These are phyloP conservation scores for Brevimyrus niger DNA, from an alignment of 2,113 vertebrate species.

Conservation along the genomic window DNA sequence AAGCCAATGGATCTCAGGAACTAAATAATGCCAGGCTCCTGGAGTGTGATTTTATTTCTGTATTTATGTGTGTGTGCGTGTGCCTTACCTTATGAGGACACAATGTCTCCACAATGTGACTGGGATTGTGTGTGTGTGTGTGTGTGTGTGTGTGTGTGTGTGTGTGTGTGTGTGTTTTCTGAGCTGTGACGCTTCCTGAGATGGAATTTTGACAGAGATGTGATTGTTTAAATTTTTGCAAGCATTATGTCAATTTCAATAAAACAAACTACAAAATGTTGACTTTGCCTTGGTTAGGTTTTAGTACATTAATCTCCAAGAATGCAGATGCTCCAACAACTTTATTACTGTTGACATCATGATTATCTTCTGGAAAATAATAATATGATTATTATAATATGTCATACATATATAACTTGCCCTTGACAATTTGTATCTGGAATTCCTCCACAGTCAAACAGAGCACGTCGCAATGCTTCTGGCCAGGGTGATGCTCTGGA, in stretches of 20 bases:
- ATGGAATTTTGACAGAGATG: background rate
- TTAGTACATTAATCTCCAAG: background rate
- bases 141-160: background rate
- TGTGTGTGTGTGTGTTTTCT: background rate
- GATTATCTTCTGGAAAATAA: background rate
- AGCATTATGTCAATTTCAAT: background rate
- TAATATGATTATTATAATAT: background rate
- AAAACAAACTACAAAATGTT: background rate
- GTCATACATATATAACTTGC: background rate
- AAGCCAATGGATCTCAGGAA: background rate
- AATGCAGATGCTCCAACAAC: background rate
- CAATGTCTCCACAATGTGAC: no score
- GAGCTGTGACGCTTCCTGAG: background rate
- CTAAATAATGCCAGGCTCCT: background rate
- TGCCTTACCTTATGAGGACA: no score
- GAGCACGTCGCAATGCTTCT: background rate
- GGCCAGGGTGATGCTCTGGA: background rate
- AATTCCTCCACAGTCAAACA: background rate
- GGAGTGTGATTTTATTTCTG: background rate
- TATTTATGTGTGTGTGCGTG: no score
- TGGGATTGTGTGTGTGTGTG: no score
- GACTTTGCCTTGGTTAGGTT: background rate
- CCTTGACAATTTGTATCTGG: background rate
- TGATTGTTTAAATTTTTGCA: background rate
- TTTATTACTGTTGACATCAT: background rate